Percentiles rank a stretch among this genome's conserved stretches.
Evolutionary conservation across 2,113 vertebrate genomes (phyloP).

Genomic region (human): GRCh38 chr13:50175001-50175500

Average conservation of each 20-base stretch:
- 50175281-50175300: neutral
- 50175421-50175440: neutral
- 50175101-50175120: neutral
- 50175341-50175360: neutral
- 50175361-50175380: neutral
- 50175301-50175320: neutral
- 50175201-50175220: neutral
- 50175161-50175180: neutral
- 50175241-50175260: neutral
- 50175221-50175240: slow-evolving; percentile 8
- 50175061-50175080: neutral
- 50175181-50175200: neutral
- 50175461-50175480: neutral
- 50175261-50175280: neutral
- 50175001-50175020: neutral
- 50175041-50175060: neutral
- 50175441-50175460: neutral
- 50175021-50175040: neutral
- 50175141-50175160: neutral
- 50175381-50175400: neutral
- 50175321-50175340: neutral
- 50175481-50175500: neutral
- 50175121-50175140: neutral
- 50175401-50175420: neutral
- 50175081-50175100: neutral